A percentile compares a stretch with the other conserved stretches of the same genome.
Conservation (phyloP, 2,113 vertebrate genomes). For the Cygnus atratus region DNA sequence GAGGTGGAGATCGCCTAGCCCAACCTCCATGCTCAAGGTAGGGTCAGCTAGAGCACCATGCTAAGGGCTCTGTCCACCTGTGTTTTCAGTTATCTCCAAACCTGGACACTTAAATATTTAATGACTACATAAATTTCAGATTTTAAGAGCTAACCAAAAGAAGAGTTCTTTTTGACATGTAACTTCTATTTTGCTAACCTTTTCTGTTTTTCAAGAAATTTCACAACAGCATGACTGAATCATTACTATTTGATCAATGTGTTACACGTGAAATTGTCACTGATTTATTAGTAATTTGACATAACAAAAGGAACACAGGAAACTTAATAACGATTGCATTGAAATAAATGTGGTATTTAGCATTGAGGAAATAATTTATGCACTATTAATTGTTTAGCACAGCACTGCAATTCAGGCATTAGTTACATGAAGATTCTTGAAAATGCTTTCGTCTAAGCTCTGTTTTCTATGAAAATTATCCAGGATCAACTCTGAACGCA, state of each 20-base stretch:
- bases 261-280: neutral
- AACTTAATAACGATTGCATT: neutral
- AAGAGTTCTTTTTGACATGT: neutral
- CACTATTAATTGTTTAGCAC: neutral
- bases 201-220: neutral
- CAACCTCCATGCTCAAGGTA: neutral
- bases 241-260: neutral
- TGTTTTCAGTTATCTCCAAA: neutral
- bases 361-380: neutral
- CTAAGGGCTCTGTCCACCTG: neutral
- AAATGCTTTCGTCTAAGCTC: neutral
- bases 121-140: neutral
- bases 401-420: neutral
- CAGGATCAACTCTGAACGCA: neutral
- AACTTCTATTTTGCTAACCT: neutral
- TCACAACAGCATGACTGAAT: neutral
- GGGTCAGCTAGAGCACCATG: neutral
- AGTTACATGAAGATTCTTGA: neutral
- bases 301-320: constrained; percentile 3
- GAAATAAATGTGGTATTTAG: neutral
- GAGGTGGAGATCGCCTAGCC: neutral
- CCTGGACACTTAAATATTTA: neutral
- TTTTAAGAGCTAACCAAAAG: neutral
- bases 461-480: neutral
- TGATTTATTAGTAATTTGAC: constrained; percentile 26